Evolutionary conservation across 2,797 vertebrate species (phyloP), one percentile per base, ranked within the genome.

Genomic region (Eleutherodactylus coqui): DNA sequence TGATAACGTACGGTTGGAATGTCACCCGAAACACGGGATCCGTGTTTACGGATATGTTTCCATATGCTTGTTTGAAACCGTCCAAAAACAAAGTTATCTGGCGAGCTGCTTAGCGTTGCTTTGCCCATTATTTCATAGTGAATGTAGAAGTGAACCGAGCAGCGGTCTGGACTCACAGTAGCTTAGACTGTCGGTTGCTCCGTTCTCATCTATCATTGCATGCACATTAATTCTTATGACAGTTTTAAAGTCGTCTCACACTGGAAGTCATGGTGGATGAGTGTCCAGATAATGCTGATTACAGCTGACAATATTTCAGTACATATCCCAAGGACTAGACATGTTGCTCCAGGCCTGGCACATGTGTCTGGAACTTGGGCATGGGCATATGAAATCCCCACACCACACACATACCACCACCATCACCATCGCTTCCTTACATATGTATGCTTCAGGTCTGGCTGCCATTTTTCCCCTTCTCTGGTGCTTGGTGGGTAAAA

Each of bases 241-340:
- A 73, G 24, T 14, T 45, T 73, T 73, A 73, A 73, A 43, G 70
- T 27, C 70, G 3, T 73, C 70, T 73, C 41, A 73, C 70, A 43
- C 70, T 73, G 41, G 10, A 13, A 45, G 70, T 45, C 70, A 45
- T 14, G 43, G 70, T 73, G n/a, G 41, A 73, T 73, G 41, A 45
- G 41, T 5, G 70, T 73, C 41, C 24, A 5, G 41, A n/a, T 43
- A 14, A 27, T 5, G 19, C 13, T 27, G 38, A 73, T 73, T 5
- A 27, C 70, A 43, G 70, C 70, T 73, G 70, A 73, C 70, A 45
- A 16, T 10, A 2, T 27, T 27, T 73, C 24, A 41, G n/a, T 70
- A 41, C 10, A 21, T 70, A 41, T 41, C 67, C 36, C 67, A 73
- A 73, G 70, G 70, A 73, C 70, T 45, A 41, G 41, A 73, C 38